phyloP scores from a whole-genome alignment of 37 sponge, comb jelly and placozoan genomes.

The Beroe forskalii region DNA sequence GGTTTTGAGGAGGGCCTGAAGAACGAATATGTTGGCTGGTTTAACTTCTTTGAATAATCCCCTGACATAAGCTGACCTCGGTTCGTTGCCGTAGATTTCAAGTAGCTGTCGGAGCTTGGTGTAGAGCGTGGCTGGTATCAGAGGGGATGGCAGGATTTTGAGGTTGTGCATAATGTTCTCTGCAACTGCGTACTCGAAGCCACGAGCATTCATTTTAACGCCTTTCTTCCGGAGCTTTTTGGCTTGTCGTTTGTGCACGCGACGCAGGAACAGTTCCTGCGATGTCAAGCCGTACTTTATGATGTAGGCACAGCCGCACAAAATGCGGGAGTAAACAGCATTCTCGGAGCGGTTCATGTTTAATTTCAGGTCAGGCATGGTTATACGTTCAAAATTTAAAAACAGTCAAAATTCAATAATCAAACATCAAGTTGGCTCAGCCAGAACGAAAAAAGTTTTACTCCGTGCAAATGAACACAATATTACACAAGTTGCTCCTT shows the following conservation, averaged over 20 bases:
- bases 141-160: conserved; percentile 22
- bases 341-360: conserved; percentile 19
- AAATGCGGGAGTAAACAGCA: conserved; percentile 3
- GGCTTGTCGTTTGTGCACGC: conserved; percentile 53
- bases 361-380: conserved; percentile 11
- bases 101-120: conserved; percentile 6
- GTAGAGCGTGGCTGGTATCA: conserved; percentile 15
- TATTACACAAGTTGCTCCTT: not conserved
- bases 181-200: conserved; percentile 49
- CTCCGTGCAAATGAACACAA: too few relatives aligned
- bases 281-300: conserved; percentile 30
- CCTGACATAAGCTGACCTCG: not conserved
- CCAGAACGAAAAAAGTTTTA: too few relatives aligned
- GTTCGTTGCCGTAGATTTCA: not conserved
- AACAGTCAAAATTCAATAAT: not conserved
- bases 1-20: conserved; percentile 53
- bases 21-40: not conserved
- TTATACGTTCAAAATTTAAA: not conserved
- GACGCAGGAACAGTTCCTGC: conserved; percentile 11
- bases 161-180: conserved; percentile 36
- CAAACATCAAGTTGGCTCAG: too few relatives aligned
- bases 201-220: conserved; percentile 4
- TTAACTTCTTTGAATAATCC: not conserved
- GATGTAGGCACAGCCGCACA: conserved; percentile 15
- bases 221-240: conserved; percentile 45